These are phyloP conservation scores for Lampris megalopsis DNA, from an alignment of 2,113 vertebrate genomes.

Conservation along the genomic window DNA sequence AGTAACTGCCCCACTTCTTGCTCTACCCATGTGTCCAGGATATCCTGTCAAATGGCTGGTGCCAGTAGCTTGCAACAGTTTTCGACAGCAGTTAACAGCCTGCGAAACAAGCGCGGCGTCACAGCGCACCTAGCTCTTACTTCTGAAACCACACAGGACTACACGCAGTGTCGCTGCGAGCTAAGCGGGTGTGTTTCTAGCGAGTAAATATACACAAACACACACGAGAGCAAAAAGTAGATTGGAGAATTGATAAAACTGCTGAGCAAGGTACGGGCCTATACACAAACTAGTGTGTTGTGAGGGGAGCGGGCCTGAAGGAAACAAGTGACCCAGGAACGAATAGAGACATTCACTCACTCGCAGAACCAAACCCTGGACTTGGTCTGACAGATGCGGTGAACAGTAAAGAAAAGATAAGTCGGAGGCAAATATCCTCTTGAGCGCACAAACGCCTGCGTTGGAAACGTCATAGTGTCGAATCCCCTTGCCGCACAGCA, in stretches of 20 bases:
- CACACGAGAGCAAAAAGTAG: neutral
- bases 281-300: slow-evolving; percentile 23
- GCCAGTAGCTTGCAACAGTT: slow-evolving; percentile 34
- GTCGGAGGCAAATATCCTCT: neutral
- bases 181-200: neutral
- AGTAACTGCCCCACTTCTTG: slow-evolving; percentile 26
- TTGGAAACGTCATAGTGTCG: slow-evolving; percentile 21
- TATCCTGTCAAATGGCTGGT: slow-evolving; percentile 78
- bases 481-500: slow-evolving; percentile 47
- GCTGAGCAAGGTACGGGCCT: slow-evolving; percentile 20
- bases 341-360: slow-evolving; percentile 54
- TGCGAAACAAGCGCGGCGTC: neutral
- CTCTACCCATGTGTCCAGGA: slow-evolving; percentile 73
- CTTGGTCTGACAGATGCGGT: slow-evolving; percentile 25
- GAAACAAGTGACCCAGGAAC: slow-evolving; percentile 71
- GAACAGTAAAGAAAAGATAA: slow-evolving; percentile 17
- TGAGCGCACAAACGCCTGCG: slow-evolving; percentile 15
- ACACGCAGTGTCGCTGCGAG: neutral
- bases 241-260: neutral
- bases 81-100: slow-evolving; percentile 36
- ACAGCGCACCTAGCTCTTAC: slow-evolving; percentile 18
- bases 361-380: slow-evolving; percentile 53
- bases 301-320: slow-evolving; percentile 22
- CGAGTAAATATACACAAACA: neutral
- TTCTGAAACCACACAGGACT: neutral